Conservation (phyloP, 2,113 vertebrate species). For the Corythornis madagascariensis region DNA sequence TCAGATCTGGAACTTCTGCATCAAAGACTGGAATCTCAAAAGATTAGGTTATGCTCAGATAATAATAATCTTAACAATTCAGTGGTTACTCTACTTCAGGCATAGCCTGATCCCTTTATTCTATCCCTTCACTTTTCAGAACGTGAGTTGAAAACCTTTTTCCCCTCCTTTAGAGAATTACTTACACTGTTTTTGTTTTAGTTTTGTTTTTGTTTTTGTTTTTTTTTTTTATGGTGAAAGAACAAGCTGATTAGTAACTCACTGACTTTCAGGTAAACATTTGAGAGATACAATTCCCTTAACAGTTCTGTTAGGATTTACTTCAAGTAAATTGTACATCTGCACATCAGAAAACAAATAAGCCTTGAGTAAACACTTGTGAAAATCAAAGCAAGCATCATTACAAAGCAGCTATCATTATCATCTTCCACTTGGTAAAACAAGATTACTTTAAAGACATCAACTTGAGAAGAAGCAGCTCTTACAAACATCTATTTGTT, state of each 20-base stretch:
- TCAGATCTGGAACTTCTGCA: not conserved
- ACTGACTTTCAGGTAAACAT: not conserved
- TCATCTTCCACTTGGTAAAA: not conserved
- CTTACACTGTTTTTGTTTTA: not conserved
- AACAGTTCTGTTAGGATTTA: not conserved
- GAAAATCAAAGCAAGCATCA: not conserved
- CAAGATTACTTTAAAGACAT: not conserved
- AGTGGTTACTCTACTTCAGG: not conserved
- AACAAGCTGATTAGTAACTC: not conserved
- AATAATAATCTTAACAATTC: not conserved
- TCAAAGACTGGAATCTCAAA: not conserved
- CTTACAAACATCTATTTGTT: not conserved
- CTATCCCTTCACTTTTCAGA: not conserved
- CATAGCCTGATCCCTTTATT: not conserved
- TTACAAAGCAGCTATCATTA: not conserved
- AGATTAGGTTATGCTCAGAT: not conserved
- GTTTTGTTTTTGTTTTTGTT: not conserved
- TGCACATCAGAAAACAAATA: not conserved
- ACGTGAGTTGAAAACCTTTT: not conserved
- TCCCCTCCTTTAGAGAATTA: not conserved
- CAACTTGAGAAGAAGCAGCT: not conserved
- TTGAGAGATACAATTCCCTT: not conserved
- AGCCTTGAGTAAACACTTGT: not conserved
- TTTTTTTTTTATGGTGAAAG: not conserved
- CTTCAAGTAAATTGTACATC: not conserved